These are phyloP conservation scores for Nebria ingens DNA, from an alignment of 1,140 invertebrate species.

Conservation along the genomic window DNA sequence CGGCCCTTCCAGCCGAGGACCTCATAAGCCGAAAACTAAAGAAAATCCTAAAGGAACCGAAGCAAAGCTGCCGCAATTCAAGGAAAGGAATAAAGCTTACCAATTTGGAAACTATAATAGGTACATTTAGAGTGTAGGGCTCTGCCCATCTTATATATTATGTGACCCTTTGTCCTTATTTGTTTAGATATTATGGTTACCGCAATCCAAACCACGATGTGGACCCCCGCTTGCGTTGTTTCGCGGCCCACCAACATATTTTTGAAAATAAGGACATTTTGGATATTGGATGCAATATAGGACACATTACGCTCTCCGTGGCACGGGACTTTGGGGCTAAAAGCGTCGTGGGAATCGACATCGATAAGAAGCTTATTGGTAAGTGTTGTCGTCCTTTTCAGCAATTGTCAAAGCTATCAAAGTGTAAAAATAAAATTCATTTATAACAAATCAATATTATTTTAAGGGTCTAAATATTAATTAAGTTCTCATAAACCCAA, in stretches of 20 bases:
- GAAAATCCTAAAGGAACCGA: conserved; percentile 25
- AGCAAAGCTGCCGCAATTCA: conserved; percentile 53
- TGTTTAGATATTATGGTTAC: conserved; percentile 88
- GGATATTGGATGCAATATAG: conserved; percentile 97
- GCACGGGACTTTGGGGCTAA: conserved; percentile 76
- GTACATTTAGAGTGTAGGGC: conserved; percentile 29
- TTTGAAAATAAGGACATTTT: conserved; percentile 86
- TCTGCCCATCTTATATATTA: no score
- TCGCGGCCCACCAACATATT: conserved; percentile 67
- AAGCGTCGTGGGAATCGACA: conserved; percentile 88
- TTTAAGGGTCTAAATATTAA: no score
- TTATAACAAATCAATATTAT: no score
- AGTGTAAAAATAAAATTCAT: no score
- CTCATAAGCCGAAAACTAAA: conserved; percentile 19
- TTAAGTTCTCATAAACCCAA: no score
- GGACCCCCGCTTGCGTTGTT: conserved; percentile 72
- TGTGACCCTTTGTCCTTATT: no score
- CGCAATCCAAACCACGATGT: conserved; percentile 68
- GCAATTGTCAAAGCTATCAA: no score
- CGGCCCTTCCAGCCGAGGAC: conserved; percentile 24
- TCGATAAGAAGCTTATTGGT: conserved; percentile 80
- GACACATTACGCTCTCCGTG: conserved; percentile 80
- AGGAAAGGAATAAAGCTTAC: conserved; percentile 65
- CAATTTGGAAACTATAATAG: conserved; percentile 94
- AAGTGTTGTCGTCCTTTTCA: neutral